Evolutionary conservation across 2,113 vertebrate genomes (phyloP), one percentile per base, ranked within the genome.

Genomic region (Euleptes europaea): DNA sequence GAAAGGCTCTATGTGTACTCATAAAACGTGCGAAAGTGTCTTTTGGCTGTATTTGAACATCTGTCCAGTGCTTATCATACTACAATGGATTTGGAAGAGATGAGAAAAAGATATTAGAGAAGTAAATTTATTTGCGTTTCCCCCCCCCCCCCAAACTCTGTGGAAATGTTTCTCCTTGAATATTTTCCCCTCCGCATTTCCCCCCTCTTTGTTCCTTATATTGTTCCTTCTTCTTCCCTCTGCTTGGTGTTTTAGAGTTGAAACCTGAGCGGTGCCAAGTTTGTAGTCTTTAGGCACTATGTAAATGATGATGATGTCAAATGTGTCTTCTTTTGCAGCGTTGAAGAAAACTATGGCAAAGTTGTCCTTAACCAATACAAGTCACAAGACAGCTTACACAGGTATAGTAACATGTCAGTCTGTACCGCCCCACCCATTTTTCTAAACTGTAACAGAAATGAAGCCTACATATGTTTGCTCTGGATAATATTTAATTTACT

Each of bases 261-360:
- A 63, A 63, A 63, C 26, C 7, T 19, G 9, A 9, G 23, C 33
- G 38, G 1, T 35, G 33, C 54, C 35, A 21, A 38, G 69, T 19
- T 9, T 40, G 4, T 14, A 15, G 76, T 38, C 10, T 38, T 40
- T 63, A 60, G 33, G 44, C 28, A n/a, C 28, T 13, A 15, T 40
- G 38, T 26, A 28, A 28, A 38, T 40, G 66, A 33, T 35, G 51
- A 57, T 74, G 17, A 8, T 0, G 6, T 90, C 0, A 72, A 77
- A 72, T 78, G 49, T 84, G 91, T 72, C 94, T 92, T 91, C 83
- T 76, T 80, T 92, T 90, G 33, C 92, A 99, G 98, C 87, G 91
- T 72, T 21, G 97, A 98, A 89, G 96, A 97, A 91, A 99, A 99
- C 95, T 98, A 96, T 15, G 98, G 97, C 51, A 96, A 86, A 92